Evolutionary conservation across 1,140 invertebrate species (phyloP).

Genomic region (Hycleus phaleratus): DNA sequence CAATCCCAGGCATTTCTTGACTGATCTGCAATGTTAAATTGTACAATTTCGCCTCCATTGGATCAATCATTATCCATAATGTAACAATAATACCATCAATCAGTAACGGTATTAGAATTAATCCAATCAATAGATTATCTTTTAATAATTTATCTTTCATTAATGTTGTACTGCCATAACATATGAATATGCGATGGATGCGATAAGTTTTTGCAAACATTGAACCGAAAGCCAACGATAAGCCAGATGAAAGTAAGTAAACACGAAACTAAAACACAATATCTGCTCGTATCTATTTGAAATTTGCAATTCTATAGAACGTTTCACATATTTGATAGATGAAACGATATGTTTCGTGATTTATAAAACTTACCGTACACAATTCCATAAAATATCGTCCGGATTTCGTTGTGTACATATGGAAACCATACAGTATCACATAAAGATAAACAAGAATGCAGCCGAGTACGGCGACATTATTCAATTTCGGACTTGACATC

Average conservation of each 20-base stretch:
- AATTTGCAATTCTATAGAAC: background rate
- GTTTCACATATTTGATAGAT: too few relatives aligned
- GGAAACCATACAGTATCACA: conserved; percentile 82
- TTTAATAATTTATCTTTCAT: conserved; percentile 66
- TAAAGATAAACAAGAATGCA: conserved; percentile 90
- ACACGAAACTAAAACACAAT: conserved; percentile 64
- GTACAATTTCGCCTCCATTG: conserved; percentile 73
- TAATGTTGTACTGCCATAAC: conserved; percentile 22
- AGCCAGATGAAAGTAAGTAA: conserved; percentile 78
- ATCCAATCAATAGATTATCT: conserved; percentile 73
- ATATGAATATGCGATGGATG: conserved; percentile 77
- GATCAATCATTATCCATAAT: conserved; percentile 73
- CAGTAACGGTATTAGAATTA: conserved; percentile 68
- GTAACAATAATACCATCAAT: conserved; percentile 73
- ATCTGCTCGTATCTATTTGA: background rate
- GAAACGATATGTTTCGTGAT: background rate
- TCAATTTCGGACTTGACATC: conserved; percentile 91
- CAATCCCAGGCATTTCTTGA: conserved; percentile 64
- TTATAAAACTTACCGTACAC: conserved; percentile 63
- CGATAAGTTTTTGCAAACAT: conserved; percentile 87
- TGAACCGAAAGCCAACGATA: conserved; percentile 79
- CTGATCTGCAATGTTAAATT: conserved; percentile 78
- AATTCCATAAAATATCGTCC: conserved; percentile 66
- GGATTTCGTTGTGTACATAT: conserved; percentile 65
- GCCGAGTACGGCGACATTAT: conserved; percentile 92